Base-by-base conservation (phyloP, 1,140 invertebrate genomes). In the Heliconius melpomene region DNA sequence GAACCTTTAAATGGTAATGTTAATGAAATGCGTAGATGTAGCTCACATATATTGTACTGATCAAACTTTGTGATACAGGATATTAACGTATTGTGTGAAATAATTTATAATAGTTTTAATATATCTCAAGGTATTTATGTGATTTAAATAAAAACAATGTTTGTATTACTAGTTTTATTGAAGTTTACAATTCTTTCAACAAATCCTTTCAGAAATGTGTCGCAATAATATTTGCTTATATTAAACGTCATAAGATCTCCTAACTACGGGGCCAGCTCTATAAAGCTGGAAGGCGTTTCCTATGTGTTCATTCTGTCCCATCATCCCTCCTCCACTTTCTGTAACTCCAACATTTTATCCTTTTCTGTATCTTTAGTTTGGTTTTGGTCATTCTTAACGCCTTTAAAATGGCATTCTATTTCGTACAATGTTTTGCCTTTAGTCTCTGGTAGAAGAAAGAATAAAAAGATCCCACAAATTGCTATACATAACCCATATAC, bases 351-450 rank as follows among this genome's bases (percentile, higher is more conserved):
- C 91, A 94, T 94, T 74, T 84, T 91, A 46, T 89, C 89, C 70
- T 87, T 90, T 80, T 94, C 91, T 78, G 52, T 0, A 81, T 57
- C 36, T 88, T 86, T 2, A 36, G 75, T n/a, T 85, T 82, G 6
- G 50, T 73, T 7, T 60, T 72, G n/a, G 9, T 86, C 83, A 26
- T 80, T 75, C 38, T 83, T 86, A 13, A 88, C 82, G 0, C 92
- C 91, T 83, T 86, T 92, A 32, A 94, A 94, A 50, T 93, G 87
- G 54, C 94, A 94, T 81, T 95, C 95, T 38, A 97, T 96, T 85
- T 97, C 96, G 83, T 97, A 96, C 54, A 97, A 89, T 2, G 95
- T 96, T 83, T 95, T 96, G 5, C 96, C 96, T 88, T 96, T 97
- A 0, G 96, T 97, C 88, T 97, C 97, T 5, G 97, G 96, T 2